These are phyloP conservation scores for Lasioglossum leucozonium DNA, from an alignment of 2,888 invertebrate species.

Conservation along the genomic window DNA sequence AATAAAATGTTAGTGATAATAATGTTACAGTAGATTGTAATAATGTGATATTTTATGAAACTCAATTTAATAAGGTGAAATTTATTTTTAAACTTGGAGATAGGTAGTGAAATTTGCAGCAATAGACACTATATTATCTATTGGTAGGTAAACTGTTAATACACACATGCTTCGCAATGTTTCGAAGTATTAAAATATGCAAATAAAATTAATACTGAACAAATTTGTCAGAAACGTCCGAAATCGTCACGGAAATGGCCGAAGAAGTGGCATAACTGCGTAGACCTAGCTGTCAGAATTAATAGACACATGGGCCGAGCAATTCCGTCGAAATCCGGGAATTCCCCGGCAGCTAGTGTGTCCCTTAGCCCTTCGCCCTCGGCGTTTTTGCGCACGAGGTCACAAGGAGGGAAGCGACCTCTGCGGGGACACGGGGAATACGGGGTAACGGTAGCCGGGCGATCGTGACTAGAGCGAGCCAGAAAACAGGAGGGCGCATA, in stretches of 20 bases:
- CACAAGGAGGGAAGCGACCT: conserved; percentile 46
- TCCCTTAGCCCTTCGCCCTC: background rate
- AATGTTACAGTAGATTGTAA: too few relatives aligned
- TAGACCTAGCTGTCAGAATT: background rate
- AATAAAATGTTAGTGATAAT: background rate
- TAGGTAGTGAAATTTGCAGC: too few relatives aligned
- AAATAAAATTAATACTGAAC: too few relatives aligned
- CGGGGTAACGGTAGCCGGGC: conserved; percentile 54
- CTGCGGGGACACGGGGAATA: conserved; percentile 46
- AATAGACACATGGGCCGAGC: background rate
- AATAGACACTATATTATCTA: too few relatives aligned
- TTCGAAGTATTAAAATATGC: too few relatives aligned
- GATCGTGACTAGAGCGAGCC: conserved; percentile 64
- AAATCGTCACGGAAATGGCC: background rate
- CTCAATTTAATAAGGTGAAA: too few relatives aligned
- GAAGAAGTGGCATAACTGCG: background rate
- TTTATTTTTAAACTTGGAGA: too few relatives aligned
- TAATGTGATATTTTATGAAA: too few relatives aligned
- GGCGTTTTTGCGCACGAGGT: conserved; percentile 24
- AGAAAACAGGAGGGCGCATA: conserved; percentile 71
- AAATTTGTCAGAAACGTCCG: background rate
- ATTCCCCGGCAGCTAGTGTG: background rate
- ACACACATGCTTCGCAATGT: too few relatives aligned
- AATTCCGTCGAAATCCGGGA: conserved; percentile 26
- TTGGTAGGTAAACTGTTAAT: too few relatives aligned